Evolutionary conservation across 2,797 vertebrate species (phyloP).

Genomic region (Thaleichthys pacificus): DNA sequence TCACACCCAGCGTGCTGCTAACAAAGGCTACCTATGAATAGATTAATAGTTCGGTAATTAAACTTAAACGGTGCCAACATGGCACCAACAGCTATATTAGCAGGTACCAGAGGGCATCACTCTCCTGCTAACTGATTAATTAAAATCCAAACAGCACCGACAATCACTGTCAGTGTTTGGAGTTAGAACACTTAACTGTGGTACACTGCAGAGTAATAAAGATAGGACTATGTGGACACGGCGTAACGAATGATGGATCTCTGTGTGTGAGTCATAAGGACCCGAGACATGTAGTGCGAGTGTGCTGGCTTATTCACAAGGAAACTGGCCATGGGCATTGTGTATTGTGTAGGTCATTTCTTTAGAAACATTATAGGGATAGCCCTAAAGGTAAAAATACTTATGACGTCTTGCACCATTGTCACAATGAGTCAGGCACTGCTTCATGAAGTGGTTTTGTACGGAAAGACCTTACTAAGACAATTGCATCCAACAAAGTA

Average conservation of each 20-base stretch:
- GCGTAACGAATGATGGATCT: slow-evolving; percentile 6
- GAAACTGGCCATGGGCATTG: not conserved
- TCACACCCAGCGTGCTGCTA: not conserved
- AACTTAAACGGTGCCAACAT: slow-evolving; percentile 9
- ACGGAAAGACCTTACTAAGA: not conserved
- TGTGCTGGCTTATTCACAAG: not conserved
- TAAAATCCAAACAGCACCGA: not conserved
- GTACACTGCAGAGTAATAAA: not conserved
- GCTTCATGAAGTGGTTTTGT: not conserved
- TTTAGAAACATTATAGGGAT: not conserved
- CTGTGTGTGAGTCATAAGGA: not conserved
- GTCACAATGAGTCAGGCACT: not conserved
- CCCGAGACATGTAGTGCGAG: not conserved
- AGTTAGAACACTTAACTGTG: not conserved
- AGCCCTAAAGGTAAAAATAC: not conserved
- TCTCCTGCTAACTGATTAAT: slow-evolving; percentile 6
- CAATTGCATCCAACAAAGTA: too few relatives aligned
- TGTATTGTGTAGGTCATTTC: not conserved
- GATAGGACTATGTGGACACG: not conserved
- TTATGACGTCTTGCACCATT: too few relatives aligned
- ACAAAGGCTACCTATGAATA: slow-evolving; percentile 8
- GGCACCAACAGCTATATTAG: slow-evolving; percentile 4
- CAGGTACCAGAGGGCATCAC: not conserved
- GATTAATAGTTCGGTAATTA: not conserved
- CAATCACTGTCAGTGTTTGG: slow-evolving; percentile 4